Conservation (phyloP, 2,113 vertebrate genomes). For the Chaetops frenatus region DNA sequence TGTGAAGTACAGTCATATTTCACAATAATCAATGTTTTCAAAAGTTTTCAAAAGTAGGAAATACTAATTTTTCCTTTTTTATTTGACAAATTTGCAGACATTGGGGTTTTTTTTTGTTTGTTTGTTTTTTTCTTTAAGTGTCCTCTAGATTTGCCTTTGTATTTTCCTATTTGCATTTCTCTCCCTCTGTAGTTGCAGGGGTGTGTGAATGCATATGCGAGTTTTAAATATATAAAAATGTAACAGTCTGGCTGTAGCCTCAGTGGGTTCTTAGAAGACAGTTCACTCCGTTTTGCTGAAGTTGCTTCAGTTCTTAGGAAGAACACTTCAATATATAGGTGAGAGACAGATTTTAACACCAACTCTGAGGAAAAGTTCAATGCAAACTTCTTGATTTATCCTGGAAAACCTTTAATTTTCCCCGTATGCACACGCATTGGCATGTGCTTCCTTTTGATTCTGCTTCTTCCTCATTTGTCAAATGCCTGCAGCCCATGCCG, state of each 20-base stretch:
- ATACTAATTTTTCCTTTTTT: neutral
- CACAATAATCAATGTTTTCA: neutral
- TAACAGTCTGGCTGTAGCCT: neutral
- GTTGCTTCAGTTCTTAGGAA: neutral
- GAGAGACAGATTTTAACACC: neutral
- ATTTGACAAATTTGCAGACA: neutral
- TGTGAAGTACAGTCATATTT: neutral
- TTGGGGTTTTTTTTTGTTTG: neutral
- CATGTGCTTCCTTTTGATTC: neutral
- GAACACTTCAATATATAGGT: neutral
- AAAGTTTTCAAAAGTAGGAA: neutral
- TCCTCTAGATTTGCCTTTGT: neutral
- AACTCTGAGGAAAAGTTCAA: neutral
- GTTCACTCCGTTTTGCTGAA: neutral
- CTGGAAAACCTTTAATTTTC: neutral
- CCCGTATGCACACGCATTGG: neutral
- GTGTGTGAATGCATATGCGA: neutral
- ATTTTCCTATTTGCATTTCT: neutral
- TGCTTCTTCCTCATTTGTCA: neutral
- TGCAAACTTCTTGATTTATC: neutral
- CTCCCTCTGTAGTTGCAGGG: neutral
- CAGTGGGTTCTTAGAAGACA: neutral
- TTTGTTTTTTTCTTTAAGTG: neutral
- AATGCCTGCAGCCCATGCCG: neutral
- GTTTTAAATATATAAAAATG: neutral